Evolutionary conservation across 2,888 invertebrate species (phyloP).

Genomic region (Plutella xylostella): DNA sequence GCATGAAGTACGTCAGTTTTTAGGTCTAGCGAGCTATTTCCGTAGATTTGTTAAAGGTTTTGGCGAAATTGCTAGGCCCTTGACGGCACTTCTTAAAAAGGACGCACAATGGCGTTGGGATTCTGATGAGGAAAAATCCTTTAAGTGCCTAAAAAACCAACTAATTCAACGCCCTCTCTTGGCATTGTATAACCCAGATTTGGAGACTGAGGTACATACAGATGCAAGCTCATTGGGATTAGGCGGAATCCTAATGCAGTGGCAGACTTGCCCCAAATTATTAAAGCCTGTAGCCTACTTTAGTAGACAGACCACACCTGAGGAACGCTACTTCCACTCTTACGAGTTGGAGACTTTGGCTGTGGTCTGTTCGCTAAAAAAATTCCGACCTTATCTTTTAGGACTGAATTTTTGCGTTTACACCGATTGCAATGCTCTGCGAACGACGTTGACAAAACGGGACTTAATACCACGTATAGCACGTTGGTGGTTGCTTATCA

Average conservation of each 20-base stretch:
- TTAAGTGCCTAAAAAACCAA: neutral
- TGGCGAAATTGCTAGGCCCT: neutral
- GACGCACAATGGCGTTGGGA: neutral
- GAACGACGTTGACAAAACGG: constrained; percentile 18
- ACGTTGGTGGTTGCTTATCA: constrained; percentile 22
- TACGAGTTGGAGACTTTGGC: constrained; percentile 25
- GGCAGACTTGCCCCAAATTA: neutral
- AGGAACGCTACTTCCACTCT: constrained; percentile 21
- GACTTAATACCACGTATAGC: constrained; percentile 20
- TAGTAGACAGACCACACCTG: constrained; percentile 18
- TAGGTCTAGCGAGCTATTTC: constrained; percentile 10
- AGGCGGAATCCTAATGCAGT: constrained; percentile 17
- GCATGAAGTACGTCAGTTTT: constrained; percentile 5
- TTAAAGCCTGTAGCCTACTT: constrained; percentile 9
- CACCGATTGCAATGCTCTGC: constrained; percentile 23
- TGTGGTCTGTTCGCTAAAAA: constrained; percentile 14
- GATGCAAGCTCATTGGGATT: constrained; percentile 21
- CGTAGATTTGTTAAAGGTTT: constrained; percentile 9
- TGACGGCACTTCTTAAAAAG: constrained; percentile 6
- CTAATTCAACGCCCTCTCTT: constrained; percentile 12
- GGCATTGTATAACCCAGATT: constrained; percentile 19
- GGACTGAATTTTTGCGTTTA: constrained; percentile 9
- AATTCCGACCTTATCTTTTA: constrained; percentile 19
- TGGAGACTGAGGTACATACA: constrained; percentile 20
- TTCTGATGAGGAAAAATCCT: neutral